phyloP scores from a whole-genome alignment of 2,113 vertebrate genomes.

The Gnathonemus longibarbis region DNA sequence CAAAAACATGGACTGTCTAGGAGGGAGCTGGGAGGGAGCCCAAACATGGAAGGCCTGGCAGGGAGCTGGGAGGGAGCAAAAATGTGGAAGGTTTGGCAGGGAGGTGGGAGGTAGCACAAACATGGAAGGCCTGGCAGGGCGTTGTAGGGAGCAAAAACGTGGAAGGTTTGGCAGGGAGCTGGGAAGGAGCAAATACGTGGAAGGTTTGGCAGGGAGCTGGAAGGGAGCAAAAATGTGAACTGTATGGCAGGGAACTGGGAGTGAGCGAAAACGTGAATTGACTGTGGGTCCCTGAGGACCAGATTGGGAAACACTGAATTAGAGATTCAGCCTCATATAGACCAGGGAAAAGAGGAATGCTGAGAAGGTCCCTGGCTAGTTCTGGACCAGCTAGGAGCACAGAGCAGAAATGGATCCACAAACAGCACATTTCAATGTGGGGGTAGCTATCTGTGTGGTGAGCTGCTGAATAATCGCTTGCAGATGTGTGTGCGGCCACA shows the following conservation, averaged over 20 bases:
- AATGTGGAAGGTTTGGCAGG: no score
- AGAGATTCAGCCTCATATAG: background rate
- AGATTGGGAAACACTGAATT: background rate
- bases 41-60: no score
- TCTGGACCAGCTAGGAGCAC: constrained; percentile 7
- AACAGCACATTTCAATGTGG: constrained; percentile 64
- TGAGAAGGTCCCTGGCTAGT: background rate
- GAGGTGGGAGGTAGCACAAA: no score
- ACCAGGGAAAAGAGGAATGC: background rate
- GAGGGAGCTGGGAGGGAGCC: background rate
- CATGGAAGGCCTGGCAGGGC: no score
- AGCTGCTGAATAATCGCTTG: constrained; percentile 67
- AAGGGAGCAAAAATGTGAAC: background rate
- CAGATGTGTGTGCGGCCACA: constrained; percentile 67
- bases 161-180: no score
- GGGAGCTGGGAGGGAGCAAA: no score
- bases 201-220: background rate
- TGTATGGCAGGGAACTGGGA: background rate
- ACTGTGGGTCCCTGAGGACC: background rate
- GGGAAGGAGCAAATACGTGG: no score
- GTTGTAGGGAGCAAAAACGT: no score
- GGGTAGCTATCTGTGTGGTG: constrained; percentile 53
- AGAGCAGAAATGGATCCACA: constrained; percentile 44
- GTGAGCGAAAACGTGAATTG: background rate
- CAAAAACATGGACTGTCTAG: background rate